Percentiles rank a stretch among this genome's conserved stretches.
Evolutionary conservation across 2,797 vertebrate genomes (phyloP).

Genomic region (Falco cherrug): DNA sequence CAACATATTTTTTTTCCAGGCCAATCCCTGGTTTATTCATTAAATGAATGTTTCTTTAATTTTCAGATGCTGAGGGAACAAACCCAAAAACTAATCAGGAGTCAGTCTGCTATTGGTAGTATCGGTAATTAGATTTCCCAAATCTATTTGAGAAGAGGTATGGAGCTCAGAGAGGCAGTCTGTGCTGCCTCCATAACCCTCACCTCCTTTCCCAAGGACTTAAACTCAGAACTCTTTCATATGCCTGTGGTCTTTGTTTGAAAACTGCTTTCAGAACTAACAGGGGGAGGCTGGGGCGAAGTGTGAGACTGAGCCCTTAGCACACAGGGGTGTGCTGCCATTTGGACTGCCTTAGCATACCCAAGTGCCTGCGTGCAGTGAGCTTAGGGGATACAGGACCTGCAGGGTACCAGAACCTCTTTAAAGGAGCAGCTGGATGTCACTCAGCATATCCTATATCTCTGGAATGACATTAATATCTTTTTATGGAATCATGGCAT

Average conservation of each 20-base stretch:
- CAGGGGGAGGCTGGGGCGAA: neutral
- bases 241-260: neutral
- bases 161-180: neutral
- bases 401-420: neutral
- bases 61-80: conserved; percentile 24
- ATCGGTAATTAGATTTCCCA: neutral
- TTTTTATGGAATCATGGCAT: neutral
- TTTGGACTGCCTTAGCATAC: neutral
- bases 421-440: neutral
- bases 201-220: neutral
- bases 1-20: neutral
- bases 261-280: neutral
- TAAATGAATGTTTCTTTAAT: neutral
- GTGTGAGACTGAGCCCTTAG: neutral
- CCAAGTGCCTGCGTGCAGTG: rapidly evolving
- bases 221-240: neutral
- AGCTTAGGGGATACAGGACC: neutral
- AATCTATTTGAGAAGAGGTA: neutral
- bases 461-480: neutral
- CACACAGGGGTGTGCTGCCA: neutral
- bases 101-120: neutral
- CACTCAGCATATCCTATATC: neutral
- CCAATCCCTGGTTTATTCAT: neutral
- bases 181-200: neutral
- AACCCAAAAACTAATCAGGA: neutral